phyloP scores from a whole-genome alignment of 2,888 invertebrate genomes.

The Calliopum simillimum region DNA sequence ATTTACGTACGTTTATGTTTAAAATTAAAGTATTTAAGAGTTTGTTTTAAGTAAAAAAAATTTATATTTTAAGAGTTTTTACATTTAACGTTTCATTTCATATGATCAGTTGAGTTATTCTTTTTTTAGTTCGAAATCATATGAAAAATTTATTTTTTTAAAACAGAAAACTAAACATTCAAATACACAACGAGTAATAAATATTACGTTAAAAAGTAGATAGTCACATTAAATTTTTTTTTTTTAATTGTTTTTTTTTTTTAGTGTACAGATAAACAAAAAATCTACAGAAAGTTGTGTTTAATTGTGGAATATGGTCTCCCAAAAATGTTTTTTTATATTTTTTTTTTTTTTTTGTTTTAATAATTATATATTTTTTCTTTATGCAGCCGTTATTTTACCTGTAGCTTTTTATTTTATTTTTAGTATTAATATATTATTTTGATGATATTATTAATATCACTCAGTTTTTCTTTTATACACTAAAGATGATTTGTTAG shows the following conservation, averaged over 20 bases:
- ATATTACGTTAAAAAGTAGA: too few relatives aligned
- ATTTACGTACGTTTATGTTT: constrained; percentile 1
- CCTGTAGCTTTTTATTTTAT: too few relatives aligned
- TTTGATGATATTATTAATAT: too few relatives aligned
- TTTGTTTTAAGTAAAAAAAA: background rate
- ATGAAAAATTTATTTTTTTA: background rate
- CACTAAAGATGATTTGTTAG: too few relatives aligned
- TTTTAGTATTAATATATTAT: too few relatives aligned
- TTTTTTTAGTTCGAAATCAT: too few relatives aligned
- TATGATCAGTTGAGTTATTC: too few relatives aligned
- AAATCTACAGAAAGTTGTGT: constrained; percentile 15
- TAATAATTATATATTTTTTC: constrained; percentile 21
- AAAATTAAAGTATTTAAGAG: background rate
- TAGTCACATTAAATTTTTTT: too few relatives aligned
- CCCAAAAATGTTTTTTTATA: constrained; percentile 11
- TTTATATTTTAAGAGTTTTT: too few relatives aligned
- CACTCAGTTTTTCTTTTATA: too few relatives aligned
- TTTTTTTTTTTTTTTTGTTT: background rate
- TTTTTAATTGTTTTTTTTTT: constrained; percentile 22
- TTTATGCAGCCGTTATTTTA: too few relatives aligned
- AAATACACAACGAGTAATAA: constrained; percentile 22
- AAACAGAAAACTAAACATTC: constrained; percentile 33
- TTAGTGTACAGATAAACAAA: constrained; percentile 16
- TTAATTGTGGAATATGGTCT: constrained; percentile 1
- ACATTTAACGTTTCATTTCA: too few relatives aligned